Evolutionary conservation across 1,140 invertebrate genomes (phyloP), one percentile per base, ranked within the genome.

Genomic region (Zophobas morio): DNA sequence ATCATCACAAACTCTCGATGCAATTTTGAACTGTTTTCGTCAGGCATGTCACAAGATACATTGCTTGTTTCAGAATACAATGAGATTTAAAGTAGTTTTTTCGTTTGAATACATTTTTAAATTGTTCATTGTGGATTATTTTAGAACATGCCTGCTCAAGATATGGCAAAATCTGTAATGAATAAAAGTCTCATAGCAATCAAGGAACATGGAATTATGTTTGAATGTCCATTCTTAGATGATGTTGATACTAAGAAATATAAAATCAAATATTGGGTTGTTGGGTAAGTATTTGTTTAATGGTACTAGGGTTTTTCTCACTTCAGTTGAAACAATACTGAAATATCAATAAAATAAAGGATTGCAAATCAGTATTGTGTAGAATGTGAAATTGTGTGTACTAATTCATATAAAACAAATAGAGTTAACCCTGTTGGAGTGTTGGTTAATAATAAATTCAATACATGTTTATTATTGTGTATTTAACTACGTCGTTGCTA

Each of bases 181-280:
- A 86, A 94, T 79, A 93, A 93, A 86, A 93, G 92, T 82, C 87
- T 95, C 56, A 91, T 94, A 6, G 92, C 94, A 1, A 92, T 95
- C 42, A 94, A 93, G 85, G 93, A 94, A 82, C 90, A 93, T 81
- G 93, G 93, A 1, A 89, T 92, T 46, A 81, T 94, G 35, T 92
- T 92, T 81, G 88, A 91, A 77, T 90, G 87, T 85, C 86, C 79
- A 32, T 80, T 77, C 71, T 51, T 79, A 20, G 86, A 85, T 74
- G 82, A 85, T 66, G 79, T 74, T 49, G 75, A 78, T 4, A 74
- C 63, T 8, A 86, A 85, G 74, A 86, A 85, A 60, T 46, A 54
- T 70, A 73, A 79, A 83, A 78, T 79, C 82, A 42, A 78, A 20
- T 88, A 86, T 80, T 88, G 87, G 87, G 86, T 88, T 70, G 79